Evolutionary conservation across 2,113 vertebrate species (phyloP).

Genomic region (Semnornis frantzii): DNA sequence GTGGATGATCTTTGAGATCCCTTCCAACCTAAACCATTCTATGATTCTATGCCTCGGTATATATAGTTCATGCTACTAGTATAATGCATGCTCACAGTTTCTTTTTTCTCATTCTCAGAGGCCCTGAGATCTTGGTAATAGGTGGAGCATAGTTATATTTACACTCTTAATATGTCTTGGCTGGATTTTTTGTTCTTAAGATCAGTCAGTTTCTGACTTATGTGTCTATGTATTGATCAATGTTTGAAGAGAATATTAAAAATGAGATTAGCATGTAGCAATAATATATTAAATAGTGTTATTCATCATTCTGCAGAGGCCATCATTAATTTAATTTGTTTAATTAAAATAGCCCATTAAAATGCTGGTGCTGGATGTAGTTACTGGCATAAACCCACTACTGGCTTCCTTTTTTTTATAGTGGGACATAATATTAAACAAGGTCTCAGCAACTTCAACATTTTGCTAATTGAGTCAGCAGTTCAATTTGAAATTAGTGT

Average conservation of each 20-base stretch:
- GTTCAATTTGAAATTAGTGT: constrained; percentile 33
- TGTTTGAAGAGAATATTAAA: neutral
- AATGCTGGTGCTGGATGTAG: constrained; percentile 19
- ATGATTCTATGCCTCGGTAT: neutral
- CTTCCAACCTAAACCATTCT: too few species aligned
- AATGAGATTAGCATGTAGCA: neutral
- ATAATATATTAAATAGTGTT: neutral
- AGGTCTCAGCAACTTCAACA: constrained; percentile 37
- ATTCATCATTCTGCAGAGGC: constrained; percentile 10
- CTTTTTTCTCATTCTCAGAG: neutral
- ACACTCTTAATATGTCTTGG: neutral
- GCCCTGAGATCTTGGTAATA: neutral
- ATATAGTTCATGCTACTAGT: neutral
- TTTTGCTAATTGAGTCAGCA: constrained; percentile 48
- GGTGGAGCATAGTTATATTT: neutral
- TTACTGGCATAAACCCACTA: constrained; percentile 5
- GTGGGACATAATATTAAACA: constrained; percentile 14
- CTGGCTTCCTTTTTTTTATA: constrained; percentile 20
- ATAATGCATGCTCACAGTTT: neutral
- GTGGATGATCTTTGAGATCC: too few species aligned
- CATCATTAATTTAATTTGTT: constrained; percentile 57
- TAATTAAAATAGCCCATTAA: constrained; percentile 55
- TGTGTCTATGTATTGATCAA: fast-evolving
- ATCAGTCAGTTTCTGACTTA: neutral
- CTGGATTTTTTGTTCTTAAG: neutral